Evolutionary conservation across 2,888 invertebrate genomes (phyloP), one percentile per base, ranked within the genome.

Genomic region (Pomacea canaliculata): DNA sequence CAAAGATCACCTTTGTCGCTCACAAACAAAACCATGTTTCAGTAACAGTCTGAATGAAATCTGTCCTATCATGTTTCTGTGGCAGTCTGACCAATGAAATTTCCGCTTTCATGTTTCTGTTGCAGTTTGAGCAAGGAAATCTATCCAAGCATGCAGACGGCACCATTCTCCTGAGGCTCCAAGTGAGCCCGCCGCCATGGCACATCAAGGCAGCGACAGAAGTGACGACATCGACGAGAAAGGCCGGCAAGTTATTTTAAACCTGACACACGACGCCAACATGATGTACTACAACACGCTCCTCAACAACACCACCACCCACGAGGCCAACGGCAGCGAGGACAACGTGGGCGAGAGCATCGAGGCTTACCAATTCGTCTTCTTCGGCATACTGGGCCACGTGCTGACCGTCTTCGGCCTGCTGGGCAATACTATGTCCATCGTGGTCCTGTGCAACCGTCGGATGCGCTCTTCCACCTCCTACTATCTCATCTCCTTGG

Each of bases 381-480:
- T 95, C 49, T 94, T 95, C 86, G 98, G 97, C 10, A 94, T 97
- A 80, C 93, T 96, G 68, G 98, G 97, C 82, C 98, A 97, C 92
- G 93, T 95, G 77, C 94, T 98, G 76, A 95, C 97, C 65, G 96
- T 96, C 93, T 94, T 97, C 27, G 90, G 90, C 37, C 79, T 90
- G 12, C 76, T 90, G 7, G 90, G 89, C 10, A 90, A 90, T 79
- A 81, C 86, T 18, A 76, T 90, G 48, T 86, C 90, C 16, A 87
- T 90, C n/a, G 82, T 87, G n/a, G 90, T 90, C 7, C 83, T 90
- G 51, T 81, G 85, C 62, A 85, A 87, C 78, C 94, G 97, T 76
- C 97, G 97, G 91, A 98, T 98, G 98, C 94, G 96, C 87, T 97
- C 97, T 78, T 97, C 97, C 89, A 96, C 98, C 89, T 98, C 98